phyloP scores from a whole-genome alignment of 2,797 vertebrate species.

The Argyrosomus regius region DNA sequence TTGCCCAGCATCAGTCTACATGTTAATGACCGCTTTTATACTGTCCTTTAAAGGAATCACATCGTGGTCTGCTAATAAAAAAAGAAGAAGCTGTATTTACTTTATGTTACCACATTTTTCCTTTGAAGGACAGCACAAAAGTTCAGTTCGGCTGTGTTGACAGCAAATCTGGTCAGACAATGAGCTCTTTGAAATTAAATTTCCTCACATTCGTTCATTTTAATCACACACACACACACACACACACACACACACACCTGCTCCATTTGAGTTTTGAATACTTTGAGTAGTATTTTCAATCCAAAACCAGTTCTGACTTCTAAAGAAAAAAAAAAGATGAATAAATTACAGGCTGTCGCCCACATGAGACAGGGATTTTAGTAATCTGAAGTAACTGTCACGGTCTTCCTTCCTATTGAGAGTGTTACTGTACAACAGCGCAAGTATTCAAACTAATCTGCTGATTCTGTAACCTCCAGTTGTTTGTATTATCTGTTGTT shows the following conservation, averaged over 20 bases:
- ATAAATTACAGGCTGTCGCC: neutral
- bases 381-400: neutral
- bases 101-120: neutral
- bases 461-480: neutral
- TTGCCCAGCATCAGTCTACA: neutral
- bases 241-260: neutral
- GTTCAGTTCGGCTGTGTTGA: neutral
- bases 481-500: neutral
- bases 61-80: neutral
- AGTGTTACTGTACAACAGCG: neutral
- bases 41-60: neutral
- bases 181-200: neutral
- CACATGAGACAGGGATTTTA: neutral
- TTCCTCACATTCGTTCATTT: neutral
- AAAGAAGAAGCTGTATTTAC: too few relatives aligned
- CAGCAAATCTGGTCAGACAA: constrained; percentile 3
- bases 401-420: neutral
- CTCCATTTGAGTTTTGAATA: neutral
- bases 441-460: neutral
- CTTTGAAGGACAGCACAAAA: neutral
- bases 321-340: neutral
- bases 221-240: neutral
- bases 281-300: neutral
- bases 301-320: neutral
- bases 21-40: neutral